phyloP scores from a whole-genome alignment of 2,113 vertebrate genomes.

The Sphyrna mokarran region DNA sequence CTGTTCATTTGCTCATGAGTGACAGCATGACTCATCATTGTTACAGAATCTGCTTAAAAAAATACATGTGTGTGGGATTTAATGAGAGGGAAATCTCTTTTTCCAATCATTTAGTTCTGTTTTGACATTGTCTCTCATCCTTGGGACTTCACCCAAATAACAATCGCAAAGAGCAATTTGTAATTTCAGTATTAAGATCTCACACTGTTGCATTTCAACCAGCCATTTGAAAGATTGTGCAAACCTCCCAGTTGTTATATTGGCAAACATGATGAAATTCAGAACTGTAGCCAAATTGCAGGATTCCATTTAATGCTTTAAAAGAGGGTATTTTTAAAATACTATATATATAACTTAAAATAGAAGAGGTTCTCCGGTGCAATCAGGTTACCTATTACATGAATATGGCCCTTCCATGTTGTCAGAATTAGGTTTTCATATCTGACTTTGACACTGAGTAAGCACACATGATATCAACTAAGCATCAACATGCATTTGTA shows the following conservation, averaged over 20 bases:
- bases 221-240: neutral
- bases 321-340: neutral
- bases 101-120: neutral
- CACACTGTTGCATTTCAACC: neutral
- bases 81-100: neutral
- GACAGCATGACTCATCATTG: neutral
- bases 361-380: neutral
- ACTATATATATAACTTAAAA: neutral
- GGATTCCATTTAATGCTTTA: neutral
- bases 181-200: neutral
- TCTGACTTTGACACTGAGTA: neutral
- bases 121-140: neutral
- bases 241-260: too few species aligned
- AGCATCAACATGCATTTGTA: neutral
- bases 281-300: neutral
- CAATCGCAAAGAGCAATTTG: neutral
- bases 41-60: neutral
- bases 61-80: neutral
- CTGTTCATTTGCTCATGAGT: conserved; percentile 1
- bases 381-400: neutral
- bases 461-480: neutral
- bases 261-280: neutral
- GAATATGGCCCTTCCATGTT: neutral
- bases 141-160: neutral
- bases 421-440: neutral